phyloP scores from a whole-genome alignment of 2,888 invertebrate genomes.

The Napeogenes sylphis region DNA sequence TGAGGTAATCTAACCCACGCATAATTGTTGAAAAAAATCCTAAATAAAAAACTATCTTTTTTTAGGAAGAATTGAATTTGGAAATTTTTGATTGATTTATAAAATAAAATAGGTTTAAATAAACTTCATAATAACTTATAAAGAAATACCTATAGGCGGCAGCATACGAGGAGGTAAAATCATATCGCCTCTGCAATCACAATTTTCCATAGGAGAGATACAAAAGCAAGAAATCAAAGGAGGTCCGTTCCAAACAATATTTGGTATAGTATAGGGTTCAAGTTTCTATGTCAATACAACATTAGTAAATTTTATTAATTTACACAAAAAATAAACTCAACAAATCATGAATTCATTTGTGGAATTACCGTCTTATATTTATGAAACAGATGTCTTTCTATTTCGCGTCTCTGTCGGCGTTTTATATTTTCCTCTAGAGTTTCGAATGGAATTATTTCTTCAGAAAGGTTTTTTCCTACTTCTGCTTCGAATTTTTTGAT shows the following conservation, averaged over 20 bases:
- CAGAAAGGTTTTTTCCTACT: conserved; percentile 21
- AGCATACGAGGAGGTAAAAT: conserved; percentile 21
- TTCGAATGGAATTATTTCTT: not conserved
- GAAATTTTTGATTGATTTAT: not conserved
- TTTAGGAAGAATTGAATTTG: not conserved
- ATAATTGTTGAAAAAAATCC: too few relatives aligned
- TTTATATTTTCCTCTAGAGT: not conserved
- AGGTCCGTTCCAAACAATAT: conserved; percentile 22
- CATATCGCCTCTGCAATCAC: conserved; percentile 29
- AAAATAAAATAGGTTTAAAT: not conserved
- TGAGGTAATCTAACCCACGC: too few relatives aligned
- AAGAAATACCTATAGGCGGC: conserved; percentile 27
- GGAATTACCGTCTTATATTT: conserved; percentile 1
- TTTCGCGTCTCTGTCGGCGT: conserved; percentile 1
- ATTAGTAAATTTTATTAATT: not conserved
- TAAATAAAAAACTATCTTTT: too few relatives aligned
- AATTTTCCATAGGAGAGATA: conserved; percentile 15
- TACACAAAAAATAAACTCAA: not conserved
- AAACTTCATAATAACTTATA: not conserved
- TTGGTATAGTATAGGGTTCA: conserved; percentile 11
- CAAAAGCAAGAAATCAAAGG: conserved; percentile 27
- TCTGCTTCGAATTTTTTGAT: conserved; percentile 29
- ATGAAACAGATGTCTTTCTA: conserved; percentile 6
- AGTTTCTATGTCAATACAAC: not conserved
- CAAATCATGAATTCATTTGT: too few relatives aligned